These are phyloP conservation scores for Limnephilus rhombicus DNA, from an alignment of 2,888 invertebrate species.

Conservation along the genomic window DNA sequence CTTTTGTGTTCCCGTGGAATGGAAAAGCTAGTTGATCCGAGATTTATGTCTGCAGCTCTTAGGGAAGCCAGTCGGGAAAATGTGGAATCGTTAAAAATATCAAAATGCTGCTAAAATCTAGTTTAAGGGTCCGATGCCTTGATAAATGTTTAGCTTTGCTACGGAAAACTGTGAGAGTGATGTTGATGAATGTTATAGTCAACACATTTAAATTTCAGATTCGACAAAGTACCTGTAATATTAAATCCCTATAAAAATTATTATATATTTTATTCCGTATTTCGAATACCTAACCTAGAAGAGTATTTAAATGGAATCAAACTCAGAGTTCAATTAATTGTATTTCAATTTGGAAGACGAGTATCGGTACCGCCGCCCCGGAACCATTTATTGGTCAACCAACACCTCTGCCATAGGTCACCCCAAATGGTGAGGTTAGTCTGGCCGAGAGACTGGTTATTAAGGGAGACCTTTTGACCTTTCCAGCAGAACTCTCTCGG, in stretches of 20 bases:
- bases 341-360: too few species aligned
- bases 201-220: background rate
- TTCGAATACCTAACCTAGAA: background rate
- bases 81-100: background rate
- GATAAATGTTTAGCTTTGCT: background rate
- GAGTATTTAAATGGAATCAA: background rate
- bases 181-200: background rate
- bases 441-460: too few species aligned
- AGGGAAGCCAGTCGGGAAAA: constrained; percentile 32
- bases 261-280: too few species aligned
- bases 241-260: too few species aligned
- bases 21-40: constrained; percentile 63
- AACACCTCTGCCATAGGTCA: too few species aligned
- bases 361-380: too few species aligned
- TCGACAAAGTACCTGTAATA: background rate
- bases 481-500: too few species aligned
- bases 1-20: constrained; percentile 59
- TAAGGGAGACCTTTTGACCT: too few species aligned
- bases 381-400: too few species aligned
- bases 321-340: too few species aligned
- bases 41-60: constrained; percentile 58
- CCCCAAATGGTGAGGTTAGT: too few species aligned
- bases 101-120: background rate
- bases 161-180: background rate
- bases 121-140: background rate